Base-by-base conservation (phyloP, 2,797 vertebrate genomes). In the Anas georgica region DNA sequence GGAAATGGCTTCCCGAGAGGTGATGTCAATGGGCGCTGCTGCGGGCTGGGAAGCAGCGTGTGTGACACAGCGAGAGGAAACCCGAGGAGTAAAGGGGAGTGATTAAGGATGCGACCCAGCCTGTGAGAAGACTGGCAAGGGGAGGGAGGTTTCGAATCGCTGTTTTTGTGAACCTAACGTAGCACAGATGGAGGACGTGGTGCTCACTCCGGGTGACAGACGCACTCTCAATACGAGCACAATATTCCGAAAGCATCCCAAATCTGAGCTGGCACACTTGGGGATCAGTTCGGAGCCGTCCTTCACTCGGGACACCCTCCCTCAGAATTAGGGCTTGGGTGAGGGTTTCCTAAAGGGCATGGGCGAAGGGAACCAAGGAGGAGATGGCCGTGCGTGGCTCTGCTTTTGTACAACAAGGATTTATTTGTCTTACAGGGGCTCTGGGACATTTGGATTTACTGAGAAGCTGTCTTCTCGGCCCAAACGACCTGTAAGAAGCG, bases 101-200 rank as follows among this genome's bases (percentile, higher is more conserved):
- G 90, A 88, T 0, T 1, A 75, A 58, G 39, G 54, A 50, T 59
- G 70, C 52, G 70, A 64, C 73, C 77, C 55, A 83, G 80, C 74
- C 66, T 37, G 69, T 69, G 33, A 55, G 77, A 72, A 90, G 58
- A 78, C 29, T 83, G 69, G 73, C 74, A 88, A 90, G 45, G 50
- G 69, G 59, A 84, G 67, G 69, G 73, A 75, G 66, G 54, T 68
- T 93, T 90, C 64, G 54, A 66, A 3, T 76, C 2, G 3, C 37
- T 46, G 58, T 69, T 84, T 81, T 75, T 67, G 67, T 79, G 70
- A 84, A 68, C 70, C 33, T 90, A 68, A 69, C 67, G 7, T 35
- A 62, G 78, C 86, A 52, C 86, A 88, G 93, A 90, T 86, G 92
- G 88, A 93, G 88, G 83, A 78, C 37, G 5, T 73, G 88, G 74